phyloP scores from a whole-genome alignment of 2,888 invertebrate genomes.

The Metallyticus violacea region DNA sequence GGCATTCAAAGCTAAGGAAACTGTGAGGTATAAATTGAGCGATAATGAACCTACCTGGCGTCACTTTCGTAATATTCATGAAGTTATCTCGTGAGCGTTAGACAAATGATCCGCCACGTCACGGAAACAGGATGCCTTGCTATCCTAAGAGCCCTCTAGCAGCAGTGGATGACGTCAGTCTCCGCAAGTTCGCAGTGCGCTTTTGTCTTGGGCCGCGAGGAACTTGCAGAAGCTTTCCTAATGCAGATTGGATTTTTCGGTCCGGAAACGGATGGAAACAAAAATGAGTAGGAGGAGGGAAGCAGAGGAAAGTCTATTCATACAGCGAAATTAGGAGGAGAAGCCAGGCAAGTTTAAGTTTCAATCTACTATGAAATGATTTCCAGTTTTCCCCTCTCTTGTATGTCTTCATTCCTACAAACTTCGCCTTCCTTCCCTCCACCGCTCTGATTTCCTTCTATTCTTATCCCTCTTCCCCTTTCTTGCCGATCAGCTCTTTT shows the following conservation, averaged over 20 bases:
- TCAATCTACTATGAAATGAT: slow-evolving; percentile 5
- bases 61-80: no score
- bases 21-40: no score
- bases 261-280: not conserved
- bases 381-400: not conserved
- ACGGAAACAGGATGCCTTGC: not conserved
- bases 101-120: not conserved
- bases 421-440: not conserved
- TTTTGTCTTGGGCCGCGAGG: not conserved
- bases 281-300: not conserved
- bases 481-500: not conserved
- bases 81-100: not conserved
- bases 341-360: slow-evolving; percentile 11
- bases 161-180: no score
- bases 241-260: not conserved
- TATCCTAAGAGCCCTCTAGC: not conserved
- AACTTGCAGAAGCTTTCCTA: not conserved
- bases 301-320: not conserved
- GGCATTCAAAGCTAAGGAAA: no score
- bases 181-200: not conserved
- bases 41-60: no score
- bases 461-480: not conserved
- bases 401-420: not conserved
- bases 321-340: slow-evolving; percentile 12
- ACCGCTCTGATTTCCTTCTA: not conserved